phyloP scores from a whole-genome alignment of 2,888 invertebrate genomes.

The Ophion slaviceki region DNA sequence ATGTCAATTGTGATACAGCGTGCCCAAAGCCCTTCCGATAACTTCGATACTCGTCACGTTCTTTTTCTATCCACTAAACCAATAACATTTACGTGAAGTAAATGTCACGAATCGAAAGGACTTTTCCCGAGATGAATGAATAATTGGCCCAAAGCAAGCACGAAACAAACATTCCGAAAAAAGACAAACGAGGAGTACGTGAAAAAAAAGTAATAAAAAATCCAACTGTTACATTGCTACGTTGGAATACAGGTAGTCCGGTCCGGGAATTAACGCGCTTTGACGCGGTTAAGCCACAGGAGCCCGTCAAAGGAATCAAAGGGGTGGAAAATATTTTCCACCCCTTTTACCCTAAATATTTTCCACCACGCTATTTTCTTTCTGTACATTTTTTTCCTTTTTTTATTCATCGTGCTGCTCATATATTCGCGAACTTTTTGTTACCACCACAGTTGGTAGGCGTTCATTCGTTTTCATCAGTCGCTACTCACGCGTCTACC shows the following conservation, averaged over 20 bases:
- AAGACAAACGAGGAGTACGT: not conserved
- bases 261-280: slow-evolving; percentile 44
- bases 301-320: slow-evolving; percentile 46
- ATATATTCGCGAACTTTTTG: not conserved
- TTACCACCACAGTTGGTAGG: not conserved
- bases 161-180: not conserved
- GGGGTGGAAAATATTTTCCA: slow-evolving; percentile 53
- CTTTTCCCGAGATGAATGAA: not conserved
- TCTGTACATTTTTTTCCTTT: not conserved
- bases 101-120: not conserved
- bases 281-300: slow-evolving; percentile 24
- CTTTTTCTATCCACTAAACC: too few relatives aligned
- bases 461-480: slow-evolving; percentile 31
- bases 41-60: too few relatives aligned
- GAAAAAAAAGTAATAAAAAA: slow-evolving; percentile 1
- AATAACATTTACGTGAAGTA: too few relatives aligned
- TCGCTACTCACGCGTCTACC: slow-evolving; percentile 42
- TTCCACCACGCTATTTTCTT: slow-evolving; percentile 8
- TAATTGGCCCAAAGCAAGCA: not conserved
- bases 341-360: too few relatives aligned
- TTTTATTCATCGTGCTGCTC: not conserved
- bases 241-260: not conserved
- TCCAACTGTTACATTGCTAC: not conserved
- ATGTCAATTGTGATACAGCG: too few relatives aligned
- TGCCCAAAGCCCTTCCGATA: too few relatives aligned